A percentile compares a stretch with the other conserved stretches of the same genome.
These are phyloP conservation scores for Agonopterix arenella DNA, from an alignment of 2,888 invertebrate genomes.

Conservation along the genomic window DNA sequence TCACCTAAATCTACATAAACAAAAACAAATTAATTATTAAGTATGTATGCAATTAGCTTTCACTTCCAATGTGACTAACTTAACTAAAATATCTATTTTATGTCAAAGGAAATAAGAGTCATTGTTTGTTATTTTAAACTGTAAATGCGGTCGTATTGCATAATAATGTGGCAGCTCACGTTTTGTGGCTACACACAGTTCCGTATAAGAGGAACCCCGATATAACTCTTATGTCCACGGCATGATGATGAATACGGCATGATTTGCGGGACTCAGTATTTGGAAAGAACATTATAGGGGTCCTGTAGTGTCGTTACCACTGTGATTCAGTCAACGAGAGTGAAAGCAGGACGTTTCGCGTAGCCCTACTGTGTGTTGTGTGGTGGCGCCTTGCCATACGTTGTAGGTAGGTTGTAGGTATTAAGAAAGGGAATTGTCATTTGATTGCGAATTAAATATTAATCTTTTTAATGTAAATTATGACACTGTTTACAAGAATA, in stretches of 20 bases:
- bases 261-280: no score
- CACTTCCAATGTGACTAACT: not conserved
- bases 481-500: no score
- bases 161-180: constrained; percentile 40
- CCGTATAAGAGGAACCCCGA: constrained; percentile 7
- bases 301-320: constrained; percentile 54
- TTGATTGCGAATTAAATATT: no score
- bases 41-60: no score
- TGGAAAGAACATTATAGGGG: constrained; percentile 25
- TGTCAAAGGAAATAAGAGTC: constrained; percentile 22
- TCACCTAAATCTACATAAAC: no score
- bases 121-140: constrained; percentile 39
- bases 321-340: constrained; percentile 56
- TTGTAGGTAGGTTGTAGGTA: no score
- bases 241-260: no score
- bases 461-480: no score
- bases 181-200: constrained; percentile 11
- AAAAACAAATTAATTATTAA: no score
- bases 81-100: constrained; percentile 6
- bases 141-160: constrained; percentile 49
- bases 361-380: not conserved
- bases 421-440: no score
- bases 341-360: constrained; percentile 62
- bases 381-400: no score
- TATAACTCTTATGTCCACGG: no score